Evolutionary conservation across 1,140 invertebrate species (phyloP), one percentile per base, ranked within the genome.

Genomic region (Himalopsyche phryganea): DNA sequence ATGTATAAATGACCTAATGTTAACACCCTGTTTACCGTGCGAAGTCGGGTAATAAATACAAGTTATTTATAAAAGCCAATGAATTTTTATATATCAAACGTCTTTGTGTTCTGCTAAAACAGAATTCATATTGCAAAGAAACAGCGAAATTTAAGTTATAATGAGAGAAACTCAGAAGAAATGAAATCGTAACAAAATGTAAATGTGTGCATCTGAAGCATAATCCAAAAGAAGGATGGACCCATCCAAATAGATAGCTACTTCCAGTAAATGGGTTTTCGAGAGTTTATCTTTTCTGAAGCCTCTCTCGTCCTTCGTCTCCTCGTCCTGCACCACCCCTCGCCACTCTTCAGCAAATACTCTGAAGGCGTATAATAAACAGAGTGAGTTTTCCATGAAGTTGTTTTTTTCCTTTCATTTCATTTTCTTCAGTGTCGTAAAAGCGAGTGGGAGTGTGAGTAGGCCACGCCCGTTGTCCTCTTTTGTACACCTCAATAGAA

Each of bases 361-460:
- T 40, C 44, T 41, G 38, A 55, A 54, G 50, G 48, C 52, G 59
- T 45, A 57, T 61, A 61, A 61, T 61, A 61, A 61, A 61, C 53
- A 42, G 53, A 54, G 32, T 11, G 40, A 53, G 51, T 50, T 23
- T 38, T 51, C 42, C 45, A 20, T 40, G 50, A 52, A 40, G 48
- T 45, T 19, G 7, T 11, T 33, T 49, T 52, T 60, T 60, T 60
- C 50, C 49, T 49, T 46, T 49, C 49, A 42, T 36, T 60, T 56
- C 44, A 48, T 58, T 50, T 33, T 51, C 49, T 45, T 17, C 18
- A 5, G 36, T 18, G 20, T 40, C 11, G 11, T 40, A 40, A 40
- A 50, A 33, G 47, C 47, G 17, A 33, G 42, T n/a, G n/a, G 28
- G 52, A 46, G 53, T 33, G 53, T 40, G 35, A n/a, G 48, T 32